Evolutionary conservation across 1,140 invertebrate species (phyloP).

Genomic region (Drosophila sproati): DNA sequence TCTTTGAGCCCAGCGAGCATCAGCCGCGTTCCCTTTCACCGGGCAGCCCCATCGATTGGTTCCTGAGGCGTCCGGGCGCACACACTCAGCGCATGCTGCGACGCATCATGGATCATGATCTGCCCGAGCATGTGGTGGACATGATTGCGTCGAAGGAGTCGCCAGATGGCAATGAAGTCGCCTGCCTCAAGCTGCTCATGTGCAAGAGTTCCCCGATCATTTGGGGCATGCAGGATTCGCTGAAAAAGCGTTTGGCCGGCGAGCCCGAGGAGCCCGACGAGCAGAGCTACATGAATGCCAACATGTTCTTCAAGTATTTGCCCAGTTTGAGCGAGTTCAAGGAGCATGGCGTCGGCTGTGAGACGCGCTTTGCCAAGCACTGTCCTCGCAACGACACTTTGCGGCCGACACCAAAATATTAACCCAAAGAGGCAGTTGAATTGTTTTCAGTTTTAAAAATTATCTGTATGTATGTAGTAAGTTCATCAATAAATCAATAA

Average conservation of each 20-base stretch:
- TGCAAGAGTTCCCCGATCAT: constrained; percentile 92
- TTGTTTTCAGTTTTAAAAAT: background rate
- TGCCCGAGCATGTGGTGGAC: constrained; percentile 86
- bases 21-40: constrained; percentile 59
- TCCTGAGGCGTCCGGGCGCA: constrained; percentile 84
- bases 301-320: constrained; percentile 87
- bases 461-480: constrained; percentile 18
- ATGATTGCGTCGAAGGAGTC: constrained; percentile 87
- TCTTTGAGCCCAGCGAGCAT: constrained; percentile 62
- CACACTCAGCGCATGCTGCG: constrained; percentile 86
- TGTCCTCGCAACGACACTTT: constrained; percentile 55
- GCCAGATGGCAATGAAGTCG: constrained; percentile 84
- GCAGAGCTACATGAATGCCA: constrained; percentile 73
- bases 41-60: constrained; percentile 85
- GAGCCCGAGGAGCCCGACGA: constrained; percentile 46
- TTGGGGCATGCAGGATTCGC: constrained; percentile 89
- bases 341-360: constrained; percentile 88
- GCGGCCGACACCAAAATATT: constrained; percentile 3
- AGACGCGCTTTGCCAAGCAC: constrained; percentile 87
- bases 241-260: constrained; percentile 84
- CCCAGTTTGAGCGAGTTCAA: constrained; percentile 88
- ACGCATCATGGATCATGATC: constrained; percentile 86
- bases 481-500: constrained; percentile 52
- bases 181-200: constrained; percentile 90
- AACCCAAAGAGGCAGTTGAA: constrained; percentile 7